phyloP scores from a whole-genome alignment of 1,140 invertebrate genomes.

The Ips typographus region DNA sequence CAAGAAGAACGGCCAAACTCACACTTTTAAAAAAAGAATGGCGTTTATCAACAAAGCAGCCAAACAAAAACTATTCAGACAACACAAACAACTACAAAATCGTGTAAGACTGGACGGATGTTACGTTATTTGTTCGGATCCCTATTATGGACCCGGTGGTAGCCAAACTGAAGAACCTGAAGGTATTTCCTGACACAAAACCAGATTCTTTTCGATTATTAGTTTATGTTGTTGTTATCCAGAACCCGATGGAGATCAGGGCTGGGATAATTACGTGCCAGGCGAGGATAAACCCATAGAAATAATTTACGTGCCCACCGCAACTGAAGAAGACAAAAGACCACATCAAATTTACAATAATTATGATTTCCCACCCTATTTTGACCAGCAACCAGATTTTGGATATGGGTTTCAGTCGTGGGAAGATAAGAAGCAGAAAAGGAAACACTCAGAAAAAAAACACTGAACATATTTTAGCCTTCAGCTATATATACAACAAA shows the following conservation, averaged over 20 bases:
- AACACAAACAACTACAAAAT: slow-evolving; percentile 6
- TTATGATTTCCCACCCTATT: slow-evolving; percentile 3
- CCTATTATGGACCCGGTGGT: background rate
- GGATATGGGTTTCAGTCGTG: slow-evolving; percentile 12
- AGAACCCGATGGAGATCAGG: background rate
- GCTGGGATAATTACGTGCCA: slow-evolving; percentile 17
- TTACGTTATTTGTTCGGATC: slow-evolving; percentile 18
- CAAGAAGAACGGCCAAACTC: too few relatives aligned
- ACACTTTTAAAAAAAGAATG: too few relatives aligned
- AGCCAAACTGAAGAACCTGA: background rate
- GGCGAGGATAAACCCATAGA: slow-evolving; percentile 27
- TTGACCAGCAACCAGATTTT: slow-evolving; percentile 7
- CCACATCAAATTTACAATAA: slow-evolving; percentile 22
- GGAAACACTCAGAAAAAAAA: background rate
- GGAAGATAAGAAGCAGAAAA: slow-evolving; percentile 5
- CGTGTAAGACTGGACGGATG: slow-evolving; percentile 20
- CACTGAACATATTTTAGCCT: background rate
- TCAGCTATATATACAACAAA: too few relatives aligned
- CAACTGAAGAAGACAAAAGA: slow-evolving; percentile 5
- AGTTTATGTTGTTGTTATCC: too few relatives aligned
- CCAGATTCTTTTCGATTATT: too few relatives aligned
- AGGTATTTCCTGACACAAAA: too few relatives aligned
- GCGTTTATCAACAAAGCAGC: background rate
- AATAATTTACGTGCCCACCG: slow-evolving; percentile 24
- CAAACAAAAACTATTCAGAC: slow-evolving; percentile 3